Evolutionary conservation across 92 coral and sea anemone genomes (phyloP), one percentile per base, ranked within the genome.

Genomic region (Zoanthus sansibaricus): DNA sequence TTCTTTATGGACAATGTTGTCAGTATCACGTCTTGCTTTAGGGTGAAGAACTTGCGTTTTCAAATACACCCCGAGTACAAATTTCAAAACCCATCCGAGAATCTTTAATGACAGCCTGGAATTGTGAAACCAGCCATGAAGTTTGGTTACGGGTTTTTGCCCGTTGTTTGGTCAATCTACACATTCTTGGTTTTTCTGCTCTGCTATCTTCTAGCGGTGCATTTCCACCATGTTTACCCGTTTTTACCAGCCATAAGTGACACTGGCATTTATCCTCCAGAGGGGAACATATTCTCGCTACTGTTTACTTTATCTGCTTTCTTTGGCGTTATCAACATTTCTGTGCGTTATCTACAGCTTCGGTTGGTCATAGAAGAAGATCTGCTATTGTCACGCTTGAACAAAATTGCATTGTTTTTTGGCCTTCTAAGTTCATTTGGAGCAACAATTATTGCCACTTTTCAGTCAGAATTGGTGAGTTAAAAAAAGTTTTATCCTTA

Each of bases 191-290:
- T 95, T 14, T 94, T 97, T 71, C 75, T 94, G 25, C 77, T 97
- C 18, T 97, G 99, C 83, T 97, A 95, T 84, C 88, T 92, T 0
- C 91, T 95, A 17, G 95, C 99, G 10, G 98, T 97, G n/a, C 84
- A 90, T 37, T 87, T 77, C 15, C 90, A 92, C 16, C 98, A 97
- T 75, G 91, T 97, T 48, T 97, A 95, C 54, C 99, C 99, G 31
- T 93, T 97, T 47, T 97, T 97, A 0, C 99, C 99, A 37, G 96
- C 99, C 74, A 97, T 97, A 77, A 97, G 99, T 87, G 98, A 97
- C 84, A 97, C 99, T 2, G 99, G 98, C 30, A 95, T 96, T 5
- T 88, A 91, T 70, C 87, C 91, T 21, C 99, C 99, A 9, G 99
- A 97, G 86, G 94, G 95, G 30, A 91, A 95, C 68, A 86, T 97